Percentiles rank a stretch among this genome's conserved stretches.
Conservation (phyloP, 2,113 vertebrate genomes). For the Triplophysa tibetana region DNA sequence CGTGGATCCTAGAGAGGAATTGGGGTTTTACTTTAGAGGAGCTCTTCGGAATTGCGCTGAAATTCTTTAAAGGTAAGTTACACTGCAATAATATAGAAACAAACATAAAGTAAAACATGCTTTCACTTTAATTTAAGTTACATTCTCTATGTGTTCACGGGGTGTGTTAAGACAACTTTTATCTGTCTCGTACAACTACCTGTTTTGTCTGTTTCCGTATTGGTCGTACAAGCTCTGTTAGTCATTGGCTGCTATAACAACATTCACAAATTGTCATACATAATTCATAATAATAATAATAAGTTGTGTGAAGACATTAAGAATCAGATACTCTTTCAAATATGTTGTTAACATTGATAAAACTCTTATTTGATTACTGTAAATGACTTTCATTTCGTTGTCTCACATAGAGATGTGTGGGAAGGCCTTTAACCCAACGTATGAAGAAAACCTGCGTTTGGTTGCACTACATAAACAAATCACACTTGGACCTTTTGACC, state of each 20-base stretch:
- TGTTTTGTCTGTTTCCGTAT: background rate
- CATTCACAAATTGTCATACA: background rate
- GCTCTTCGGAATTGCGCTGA: conserved; percentile 86
- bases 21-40: conserved; percentile 91
- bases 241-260: background rate
- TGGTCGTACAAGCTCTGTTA: background rate
- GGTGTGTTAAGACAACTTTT: background rate
- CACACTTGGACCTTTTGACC: conserved; percentile 90
- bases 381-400: background rate
- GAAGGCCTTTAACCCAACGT: conserved; percentile 98
- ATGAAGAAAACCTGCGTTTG: conserved; percentile 94
- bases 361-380: background rate
- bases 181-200: background rate
- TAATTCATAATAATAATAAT: background rate
- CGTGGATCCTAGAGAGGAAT: conserved; percentile 74
- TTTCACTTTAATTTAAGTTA: background rate
- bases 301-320: too few relatives aligned
- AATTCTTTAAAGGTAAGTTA: conserved; percentile 98
- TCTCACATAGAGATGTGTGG: conserved; percentile 88
- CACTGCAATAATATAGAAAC: background rate
- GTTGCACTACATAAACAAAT: conserved; percentile 95
- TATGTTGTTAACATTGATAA: background rate
- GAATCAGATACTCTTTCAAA: background rate
- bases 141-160: background rate
- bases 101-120: background rate